Base-by-base conservation (phyloP, 2,888 invertebrate genomes). In the Drosophila algonquin region DNA sequence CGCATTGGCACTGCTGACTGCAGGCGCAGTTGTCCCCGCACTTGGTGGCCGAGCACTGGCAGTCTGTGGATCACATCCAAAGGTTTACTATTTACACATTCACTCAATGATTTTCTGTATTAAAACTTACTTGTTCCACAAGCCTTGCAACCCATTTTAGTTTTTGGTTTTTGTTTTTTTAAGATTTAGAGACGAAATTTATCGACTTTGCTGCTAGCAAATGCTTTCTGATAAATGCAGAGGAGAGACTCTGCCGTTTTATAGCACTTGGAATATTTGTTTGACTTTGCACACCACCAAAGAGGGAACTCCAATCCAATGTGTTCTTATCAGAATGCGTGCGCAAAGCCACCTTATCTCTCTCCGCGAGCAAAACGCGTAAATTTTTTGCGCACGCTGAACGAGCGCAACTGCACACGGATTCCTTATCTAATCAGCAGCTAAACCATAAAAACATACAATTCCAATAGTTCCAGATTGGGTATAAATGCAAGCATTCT, bases 1-100 rank as follows among this genome's bases (percentile, higher is more conserved):
- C 76, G 65, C 90, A 90, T 9, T 79, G 75, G 63, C 89, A 90
- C n/a, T 87, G 79, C 51, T 80, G 77, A 52, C 72, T 79, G 79
- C 90, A 89, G 68, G 79, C 79, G 64, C 88, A 89, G 60, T 84
- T 89, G 55, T 89, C 83, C 14, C 88, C 88, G 68, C 88, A 90
- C 45, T 80, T 87, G 64, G 67, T 80, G 40, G 86, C 61, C 65
- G 79, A 77, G 73, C 90, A 89, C 48, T 90, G 84, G 67, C 89
- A 88, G 67, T 84, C 89, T 89, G 30, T 45, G 32, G 3, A 27
- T n/a, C 10, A 18, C 3, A 27, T 16, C 14, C 14, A 1, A 16
- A 3, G 10, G 21, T n/a, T 21, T 35, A 48, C 14, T 0, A n/a
- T 8, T 30, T 21, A 5, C 1, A 10, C 14, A 9, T 24, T 47